Evolutionary conservation across 2,113 vertebrate genomes (phyloP), one percentile per base, ranked within the genome.

Genomic region (Chionis minor): DNA sequence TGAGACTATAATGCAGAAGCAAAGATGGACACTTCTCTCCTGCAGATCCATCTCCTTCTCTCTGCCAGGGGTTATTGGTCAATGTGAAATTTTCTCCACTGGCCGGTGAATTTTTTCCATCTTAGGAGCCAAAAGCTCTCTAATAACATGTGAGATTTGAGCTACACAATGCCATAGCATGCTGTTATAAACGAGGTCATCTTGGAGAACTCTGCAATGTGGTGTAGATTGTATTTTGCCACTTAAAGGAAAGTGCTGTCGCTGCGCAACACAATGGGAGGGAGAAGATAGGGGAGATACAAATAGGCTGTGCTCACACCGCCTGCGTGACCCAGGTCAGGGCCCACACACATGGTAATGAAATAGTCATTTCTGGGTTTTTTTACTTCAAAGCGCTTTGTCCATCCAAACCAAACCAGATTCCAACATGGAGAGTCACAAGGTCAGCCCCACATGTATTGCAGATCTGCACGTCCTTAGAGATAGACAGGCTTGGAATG

Each of bases 381-480:
- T 88, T 84, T 73, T 40, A 4, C 54, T 87, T 96, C 62, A 91
- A 82, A 95, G 81, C 4, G 9, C 45, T 95, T 97, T 90, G 59
- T 92, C 62, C 51, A 44, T 45, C n/a, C 78, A 66, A 83, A 54
- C 49, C 69, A 94, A 85, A 65, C 30, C 62, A 94, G 69, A 73
- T 80, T 92, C 66, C 81, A 73, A 56, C 58, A 35, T 23, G 51
- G 33, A 66, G 61, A 91, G 42, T 75, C 78, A 82, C 42, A 51
- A 65, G 51, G 67, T 89, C 67, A 89, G 61, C 65, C 80, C 49
- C 42, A 30, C 33, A 26, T 17, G 24, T 62, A 28, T 8, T 84
- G 47, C 3, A 5, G 52, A 87, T 24, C 59, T n/a, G 35, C 56
- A 62, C 49, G 54, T 49, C 65, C 44, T 69, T 45, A 70, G 86